Base-by-base conservation (phyloP, 2,797 vertebrate genomes). In the Orestias chungarensis region DNA sequence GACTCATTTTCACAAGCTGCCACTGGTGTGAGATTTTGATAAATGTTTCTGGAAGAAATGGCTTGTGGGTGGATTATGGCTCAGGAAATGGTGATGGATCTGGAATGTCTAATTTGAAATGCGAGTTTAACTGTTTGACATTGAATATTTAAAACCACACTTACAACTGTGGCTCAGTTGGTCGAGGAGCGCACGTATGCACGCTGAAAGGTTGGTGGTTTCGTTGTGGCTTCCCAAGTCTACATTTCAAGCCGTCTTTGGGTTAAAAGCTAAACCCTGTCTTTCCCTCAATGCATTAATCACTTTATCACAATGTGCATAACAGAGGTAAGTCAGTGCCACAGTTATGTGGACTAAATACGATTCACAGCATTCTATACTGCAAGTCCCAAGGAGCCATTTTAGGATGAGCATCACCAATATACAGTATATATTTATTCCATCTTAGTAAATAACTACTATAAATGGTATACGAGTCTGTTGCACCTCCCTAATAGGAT, bases 1-100 rank as follows among this genome's bases (percentile, higher is more conserved):
- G 86, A 89, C 74, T 88, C 73, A 82, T 85, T 92, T 88, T 82
- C 67, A 79, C 83, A 77, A 78, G 71, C 64, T 70, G 71, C 75
- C 80, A 75, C 70, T 25, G 35, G 64, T 57, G 49, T 62, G 62
- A 72, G 85, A 83, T 79, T 82, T 50, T 73, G 82, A 88, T 80
- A 43, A 82, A 84, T 83, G 85, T 81, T 79, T 83, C 80, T 71
- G 9, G 62, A 33, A 42, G 42, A 67, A 85, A 80, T 72, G 75
- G 68, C 27, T 69, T 9, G 40, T 61, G 44, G 71, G 47, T 18
- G 71, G n/a, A 69, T 54, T 74, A 66, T 84, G 84, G 78, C 64
- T 72, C 35, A 73, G 72, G 73, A 81, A 76, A 79, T 67, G 35
- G 62, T 74, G 71, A 83, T 70, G 74, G 72, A 85, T 83, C 52